phyloP scores from a whole-genome alignment of 2,797 vertebrate species.

The Platyrinchus mystaceus region DNA sequence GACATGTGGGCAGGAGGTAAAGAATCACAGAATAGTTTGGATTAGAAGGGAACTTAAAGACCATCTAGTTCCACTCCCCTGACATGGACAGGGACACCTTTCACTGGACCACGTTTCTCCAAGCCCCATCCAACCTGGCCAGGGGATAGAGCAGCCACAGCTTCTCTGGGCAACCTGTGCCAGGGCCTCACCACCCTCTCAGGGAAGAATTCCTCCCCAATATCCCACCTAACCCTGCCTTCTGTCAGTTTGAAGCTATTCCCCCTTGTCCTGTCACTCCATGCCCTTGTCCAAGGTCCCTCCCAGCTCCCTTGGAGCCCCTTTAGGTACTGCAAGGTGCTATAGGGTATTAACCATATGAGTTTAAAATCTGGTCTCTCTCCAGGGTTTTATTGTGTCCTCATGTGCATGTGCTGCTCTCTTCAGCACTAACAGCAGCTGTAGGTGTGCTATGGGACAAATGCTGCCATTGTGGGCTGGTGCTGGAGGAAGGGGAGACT shows the following conservation, averaged over 20 bases:
- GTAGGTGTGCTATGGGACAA: not conserved
- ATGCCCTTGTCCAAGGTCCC: not conserved
- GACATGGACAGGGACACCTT: not conserved
- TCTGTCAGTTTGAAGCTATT: not conserved
- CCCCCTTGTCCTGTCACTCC: not conserved
- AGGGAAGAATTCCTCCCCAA: accelerated
- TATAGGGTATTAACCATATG: accelerated
- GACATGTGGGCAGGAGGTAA: not conserved
- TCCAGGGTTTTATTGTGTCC: not conserved
- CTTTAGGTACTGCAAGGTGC: not conserved
- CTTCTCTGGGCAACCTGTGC: not conserved
- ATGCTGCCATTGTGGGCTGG: accelerated
- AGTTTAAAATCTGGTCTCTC: not conserved
- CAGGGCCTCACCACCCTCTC: accelerated
- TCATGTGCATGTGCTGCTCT: accelerated
- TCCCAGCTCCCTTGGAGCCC: not conserved
- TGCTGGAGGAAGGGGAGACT: not conserved
- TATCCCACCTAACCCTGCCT: accelerated
- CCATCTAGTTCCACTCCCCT: accelerated
- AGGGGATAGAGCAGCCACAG: not conserved
- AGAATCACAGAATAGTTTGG: not conserved
- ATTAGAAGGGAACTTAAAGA: not conserved
- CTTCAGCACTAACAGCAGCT: not conserved
- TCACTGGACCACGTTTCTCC: not conserved
- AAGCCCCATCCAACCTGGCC: accelerated